Evolutionary conservation across 2,888 invertebrate genomes (phyloP), one percentile per base, ranked within the genome.

Genomic region (Eupeodes luniger): DNA sequence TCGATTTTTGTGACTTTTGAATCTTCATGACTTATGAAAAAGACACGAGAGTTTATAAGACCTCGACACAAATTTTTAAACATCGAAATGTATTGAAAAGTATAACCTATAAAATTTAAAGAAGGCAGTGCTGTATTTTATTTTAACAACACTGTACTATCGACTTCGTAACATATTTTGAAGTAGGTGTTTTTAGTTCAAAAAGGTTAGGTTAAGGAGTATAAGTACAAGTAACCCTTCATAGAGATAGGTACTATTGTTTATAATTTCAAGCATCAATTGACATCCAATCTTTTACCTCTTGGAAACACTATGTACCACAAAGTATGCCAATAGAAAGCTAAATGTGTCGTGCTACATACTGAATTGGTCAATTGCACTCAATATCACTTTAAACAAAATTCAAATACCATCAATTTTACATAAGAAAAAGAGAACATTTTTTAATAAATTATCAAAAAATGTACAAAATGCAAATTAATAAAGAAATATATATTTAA

Each of bases 131-230:
- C 9, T 36, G 16, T 1, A 10, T 36, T 61, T 74, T 69, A 53
- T 64, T 14, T 27, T 40, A 27, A 16, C 16, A 27, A 27, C 4
- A 66, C 78, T 83, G 66, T 78, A 40, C 6, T 14, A 11, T 19
- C 9, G 40, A 7, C 53, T 19, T 6, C 16, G 51, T 5, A 12
- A 16, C 3, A 16, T 44, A 16, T 11, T 49, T 5, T 36, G 11
- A 55, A 77, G 70, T n/a, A 40, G 12, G 16, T 36, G 14, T 64
- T 75, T 79, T 40, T 47, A 75, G 75, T 79, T 79, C 61, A 84
- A 75, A 16, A 59, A 69, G 62, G 74, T 74, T 57, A 55, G 51
- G 61, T 66, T 47, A 66, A 66, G 66, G 10, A 14, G 3, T 27
- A 14, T 49, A 9, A 12, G 40, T 70, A 40, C 19, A 19, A 27